phyloP scores from a whole-genome alignment of 2,797 vertebrate genomes.

The Molossus alvarezi region DNA sequence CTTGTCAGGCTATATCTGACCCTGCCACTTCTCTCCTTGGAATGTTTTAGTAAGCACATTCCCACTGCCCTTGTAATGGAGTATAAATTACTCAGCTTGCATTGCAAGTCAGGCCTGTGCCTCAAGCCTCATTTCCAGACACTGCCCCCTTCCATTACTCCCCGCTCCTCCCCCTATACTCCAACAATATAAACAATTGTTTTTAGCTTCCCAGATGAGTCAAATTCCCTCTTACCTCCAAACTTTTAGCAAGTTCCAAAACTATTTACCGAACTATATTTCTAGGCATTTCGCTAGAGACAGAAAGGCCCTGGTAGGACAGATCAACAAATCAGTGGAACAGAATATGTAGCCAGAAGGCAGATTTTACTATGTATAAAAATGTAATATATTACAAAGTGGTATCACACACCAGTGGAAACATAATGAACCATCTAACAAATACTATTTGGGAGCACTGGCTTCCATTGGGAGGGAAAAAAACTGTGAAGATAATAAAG shows the following conservation, averaged over 20 bases:
- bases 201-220: background rate
- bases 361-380: background rate
- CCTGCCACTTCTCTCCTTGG: slow-evolving; percentile 7
- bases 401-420: background rate
- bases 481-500: background rate
- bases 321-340: background rate
- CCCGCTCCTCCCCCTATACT: background rate
- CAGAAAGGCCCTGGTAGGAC: background rate
- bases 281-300: slow-evolving; percentile 1
- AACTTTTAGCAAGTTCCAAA: background rate
- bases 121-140: slow-evolving; percentile 7
- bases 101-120: background rate
- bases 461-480: background rate
- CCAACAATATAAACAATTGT: background rate
- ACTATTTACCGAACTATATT: background rate
- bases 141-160: background rate
- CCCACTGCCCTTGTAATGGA: background rate
- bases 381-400: background rate
- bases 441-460: background rate
- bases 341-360: background rate
- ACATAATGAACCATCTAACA: background rate
- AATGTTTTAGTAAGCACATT: slow-evolving; percentile 30
- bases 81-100: background rate
- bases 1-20: background rate
- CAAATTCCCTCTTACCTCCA: background rate